phyloP scores from a whole-genome alignment of 2,888 invertebrate species.

The Archips xylosteana region DNA sequence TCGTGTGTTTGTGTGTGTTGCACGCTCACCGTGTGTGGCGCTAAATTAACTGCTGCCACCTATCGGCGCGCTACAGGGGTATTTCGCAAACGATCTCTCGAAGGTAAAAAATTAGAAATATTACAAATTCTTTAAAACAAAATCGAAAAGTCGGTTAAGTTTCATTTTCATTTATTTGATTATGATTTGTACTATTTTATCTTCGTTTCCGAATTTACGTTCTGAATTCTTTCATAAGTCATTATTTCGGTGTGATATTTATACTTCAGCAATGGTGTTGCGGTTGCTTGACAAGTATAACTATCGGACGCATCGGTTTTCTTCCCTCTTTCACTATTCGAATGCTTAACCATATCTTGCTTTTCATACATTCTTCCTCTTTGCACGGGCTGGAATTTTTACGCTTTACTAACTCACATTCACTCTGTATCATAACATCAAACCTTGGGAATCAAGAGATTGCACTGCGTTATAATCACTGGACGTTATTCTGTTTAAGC shows the following conservation, averaged over 20 bases:
- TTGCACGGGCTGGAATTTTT: conserved; percentile 83
- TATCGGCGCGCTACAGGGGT: conserved; percentile 90
- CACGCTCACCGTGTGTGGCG: conserved; percentile 86
- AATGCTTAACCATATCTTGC: conserved; percentile 84
- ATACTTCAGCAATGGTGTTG: conserved; percentile 59
- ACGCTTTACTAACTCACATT: conserved; percentile 79
- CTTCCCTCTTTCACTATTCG: conserved; percentile 77
- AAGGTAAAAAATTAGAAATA: conserved; percentile 91
- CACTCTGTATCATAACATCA: conserved; percentile 79
- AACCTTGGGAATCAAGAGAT: conserved; percentile 71
- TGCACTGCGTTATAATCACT: conserved; percentile 78
- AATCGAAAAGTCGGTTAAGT: conserved; percentile 74
- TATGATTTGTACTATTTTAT: conserved; percentile 62
- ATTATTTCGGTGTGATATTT: conserved; percentile 71
- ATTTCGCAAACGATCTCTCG: conserved; percentile 98
- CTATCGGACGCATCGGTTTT: conserved; percentile 68
- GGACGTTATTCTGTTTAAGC: conserved; percentile 64
- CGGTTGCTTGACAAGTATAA: conserved; percentile 63
- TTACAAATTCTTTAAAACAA: conserved; percentile 70
- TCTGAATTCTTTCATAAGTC: conserved; percentile 65
- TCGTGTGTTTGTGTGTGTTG: conserved; percentile 86
- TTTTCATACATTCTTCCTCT: conserved; percentile 81
- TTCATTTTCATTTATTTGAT: conserved; percentile 64
- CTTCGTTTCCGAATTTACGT: conserved; percentile 57
- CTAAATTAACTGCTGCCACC: conserved; percentile 81